Conservation (phyloP, 2,113 vertebrate species). For the Falco punctatus region DNA sequence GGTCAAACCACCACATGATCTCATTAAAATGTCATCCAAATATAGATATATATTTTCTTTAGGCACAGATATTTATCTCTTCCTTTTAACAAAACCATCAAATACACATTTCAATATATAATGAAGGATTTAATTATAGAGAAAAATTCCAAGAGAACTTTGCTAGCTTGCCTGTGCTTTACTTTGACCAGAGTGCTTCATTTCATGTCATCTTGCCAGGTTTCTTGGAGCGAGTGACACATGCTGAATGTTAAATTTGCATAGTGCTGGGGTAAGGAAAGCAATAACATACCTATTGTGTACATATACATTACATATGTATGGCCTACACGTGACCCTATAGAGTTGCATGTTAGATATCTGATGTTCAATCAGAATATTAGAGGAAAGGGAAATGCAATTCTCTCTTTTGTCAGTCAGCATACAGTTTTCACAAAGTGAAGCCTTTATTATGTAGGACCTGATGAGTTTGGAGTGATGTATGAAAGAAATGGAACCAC, state of each 20-base stretch:
- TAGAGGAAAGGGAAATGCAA: not conserved
- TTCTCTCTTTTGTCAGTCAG: not conserved
- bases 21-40: not conserved
- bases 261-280: not conserved
- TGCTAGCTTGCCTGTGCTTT: not conserved
- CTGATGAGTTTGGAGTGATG: not conserved
- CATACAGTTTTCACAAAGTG: not conserved
- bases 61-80: not conserved
- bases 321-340: not conserved
- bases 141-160: not conserved
- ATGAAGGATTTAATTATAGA: not conserved
- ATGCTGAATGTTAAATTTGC: not conserved
- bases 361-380: not conserved
- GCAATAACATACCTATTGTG: not conserved
- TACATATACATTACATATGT: fast-evolving
- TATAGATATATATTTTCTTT: not conserved
- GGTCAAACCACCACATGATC: too few relatives aligned
- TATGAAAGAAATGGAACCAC: not conserved
- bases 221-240: not conserved
- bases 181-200: not conserved
- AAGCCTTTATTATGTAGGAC: not conserved
- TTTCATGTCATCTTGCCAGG: not conserved
- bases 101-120: not conserved
- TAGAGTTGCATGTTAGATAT: not conserved
- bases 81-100: not conserved